Conservation (phyloP, 2,797 vertebrate species). For the Bucorvus abyssinicus region DNA sequence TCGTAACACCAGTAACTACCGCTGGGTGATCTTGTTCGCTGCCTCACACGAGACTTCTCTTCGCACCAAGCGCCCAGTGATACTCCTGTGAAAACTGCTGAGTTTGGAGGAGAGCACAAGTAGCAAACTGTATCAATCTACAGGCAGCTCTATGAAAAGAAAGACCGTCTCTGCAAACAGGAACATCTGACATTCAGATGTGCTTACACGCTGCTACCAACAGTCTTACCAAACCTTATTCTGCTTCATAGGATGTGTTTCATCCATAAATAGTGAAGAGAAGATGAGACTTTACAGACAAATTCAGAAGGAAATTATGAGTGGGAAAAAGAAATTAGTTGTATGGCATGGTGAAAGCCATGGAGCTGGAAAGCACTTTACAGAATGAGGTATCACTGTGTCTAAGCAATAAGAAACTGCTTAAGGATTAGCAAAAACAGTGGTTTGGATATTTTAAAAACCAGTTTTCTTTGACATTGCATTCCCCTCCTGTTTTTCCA, state of each 20-base stretch:
- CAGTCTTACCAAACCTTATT: neutral
- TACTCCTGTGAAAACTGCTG: neutral
- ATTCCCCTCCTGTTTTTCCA: neutral
- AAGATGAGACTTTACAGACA: neutral
- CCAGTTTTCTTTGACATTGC: neutral
- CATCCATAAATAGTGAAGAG: neutral
- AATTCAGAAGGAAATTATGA: neutral
- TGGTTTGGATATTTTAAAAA: neutral
- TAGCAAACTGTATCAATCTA: neutral
- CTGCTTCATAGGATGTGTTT: neutral
- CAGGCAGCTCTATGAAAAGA: neutral
- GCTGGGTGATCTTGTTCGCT: neutral
- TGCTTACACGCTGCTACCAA: neutral
- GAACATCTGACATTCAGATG: neutral
- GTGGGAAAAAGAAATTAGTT: neutral
- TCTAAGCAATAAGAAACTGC: neutral
- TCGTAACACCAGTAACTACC: neutral
- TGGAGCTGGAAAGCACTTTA: neutral
- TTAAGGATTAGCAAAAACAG: neutral
- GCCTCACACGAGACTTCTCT: neutral
- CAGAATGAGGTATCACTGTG: neutral
- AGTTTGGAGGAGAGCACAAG: neutral
- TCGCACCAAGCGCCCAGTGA: neutral
- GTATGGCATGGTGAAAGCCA: neutral
- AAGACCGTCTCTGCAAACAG: neutral